These are phyloP conservation scores for Labroides dimidiatus DNA, from an alignment of 2,797 vertebrate species.

Conservation along the genomic window DNA sequence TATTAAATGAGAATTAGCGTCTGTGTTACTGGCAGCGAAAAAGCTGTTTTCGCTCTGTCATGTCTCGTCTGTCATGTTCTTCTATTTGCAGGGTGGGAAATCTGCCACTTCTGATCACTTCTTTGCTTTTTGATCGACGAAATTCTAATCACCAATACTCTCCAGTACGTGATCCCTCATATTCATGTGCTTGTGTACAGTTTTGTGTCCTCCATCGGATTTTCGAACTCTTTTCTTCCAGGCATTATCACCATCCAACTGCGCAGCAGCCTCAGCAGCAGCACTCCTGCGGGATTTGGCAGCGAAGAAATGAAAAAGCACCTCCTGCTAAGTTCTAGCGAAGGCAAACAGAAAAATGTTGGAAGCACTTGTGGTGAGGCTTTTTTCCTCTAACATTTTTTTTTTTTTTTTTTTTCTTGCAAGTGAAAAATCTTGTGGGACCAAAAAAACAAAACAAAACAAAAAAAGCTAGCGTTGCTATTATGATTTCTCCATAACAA, in stretches of 20 bases:
- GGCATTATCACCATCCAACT: constrained; percentile 31
- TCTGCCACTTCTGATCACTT: no score
- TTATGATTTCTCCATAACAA: constrained; percentile 44
- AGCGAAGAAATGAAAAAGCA: constrained; percentile 47
- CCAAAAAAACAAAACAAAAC: constrained; percentile 46
- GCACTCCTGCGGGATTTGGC: constrained; percentile 45
- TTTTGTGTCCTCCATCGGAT: neutral
- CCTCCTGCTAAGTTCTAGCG: constrained; percentile 55
- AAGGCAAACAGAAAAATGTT: constrained; percentile 63
- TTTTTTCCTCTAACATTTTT: constrained; percentile 48
- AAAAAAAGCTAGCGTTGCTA: constrained; percentile 34
- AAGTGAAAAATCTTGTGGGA: constrained; percentile 47
- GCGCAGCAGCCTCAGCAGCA: constrained; percentile 28
- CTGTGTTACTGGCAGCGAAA: constrained; percentile 31
- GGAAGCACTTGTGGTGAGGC: constrained; percentile 31
- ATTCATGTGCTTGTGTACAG: constrained; percentile 28
- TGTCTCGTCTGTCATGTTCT: neutral
- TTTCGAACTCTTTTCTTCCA: constrained; percentile 48
- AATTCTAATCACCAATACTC: no score
- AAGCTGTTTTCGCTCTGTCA: neutral
- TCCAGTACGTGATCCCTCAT: no score
- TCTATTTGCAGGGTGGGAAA: no score
- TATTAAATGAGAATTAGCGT: constrained; percentile 27
- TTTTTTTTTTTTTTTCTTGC: constrained; percentile 26
- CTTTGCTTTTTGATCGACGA: no score